A percentile compares a stretch with the other conserved stretches of the same genome.
Evolutionary conservation across 1,140 invertebrate species (phyloP).

Genomic region (Rhizoglyphus robini): DNA sequence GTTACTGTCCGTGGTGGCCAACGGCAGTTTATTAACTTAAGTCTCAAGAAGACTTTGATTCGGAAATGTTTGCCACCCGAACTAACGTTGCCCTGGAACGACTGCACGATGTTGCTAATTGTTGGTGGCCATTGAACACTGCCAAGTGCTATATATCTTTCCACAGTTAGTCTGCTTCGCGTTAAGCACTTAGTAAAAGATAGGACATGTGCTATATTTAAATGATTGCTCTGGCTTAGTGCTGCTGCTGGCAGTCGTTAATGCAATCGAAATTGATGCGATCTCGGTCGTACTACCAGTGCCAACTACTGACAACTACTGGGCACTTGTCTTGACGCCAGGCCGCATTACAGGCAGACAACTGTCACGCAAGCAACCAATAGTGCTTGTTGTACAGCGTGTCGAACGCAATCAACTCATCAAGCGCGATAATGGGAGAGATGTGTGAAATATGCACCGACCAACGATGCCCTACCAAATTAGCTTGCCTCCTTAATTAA

Average conservation of each 20-base stretch:
- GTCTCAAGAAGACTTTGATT: background rate
- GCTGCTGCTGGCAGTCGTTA: background rate
- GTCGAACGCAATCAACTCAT: too few relatives aligned
- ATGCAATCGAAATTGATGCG: background rate
- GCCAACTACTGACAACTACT: too few relatives aligned
- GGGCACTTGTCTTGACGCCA: too few relatives aligned
- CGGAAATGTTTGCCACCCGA: background rate
- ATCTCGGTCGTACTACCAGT: too few relatives aligned
- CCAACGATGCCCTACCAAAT: too few relatives aligned
- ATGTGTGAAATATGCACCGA: too few relatives aligned
- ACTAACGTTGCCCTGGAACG: background rate
- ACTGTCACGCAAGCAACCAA: too few relatives aligned
- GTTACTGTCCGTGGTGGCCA: background rate
- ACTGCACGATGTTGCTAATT: background rate
- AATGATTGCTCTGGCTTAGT: too few relatives aligned
- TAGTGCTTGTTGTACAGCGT: too few relatives aligned
- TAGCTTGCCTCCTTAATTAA: too few relatives aligned
- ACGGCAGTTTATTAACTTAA: background rate
- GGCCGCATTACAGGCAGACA: too few relatives aligned
- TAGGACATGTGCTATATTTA: slow-evolving; percentile 7
- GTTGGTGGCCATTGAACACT: background rate
- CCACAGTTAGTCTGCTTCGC: background rate
- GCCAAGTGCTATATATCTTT: slow-evolving; percentile 6
- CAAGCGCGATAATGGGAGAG: too few relatives aligned
- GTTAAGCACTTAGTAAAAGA: background rate